phyloP scores from a whole-genome alignment of 2,113 vertebrate genomes.

The Xenopus laevis region DNA sequence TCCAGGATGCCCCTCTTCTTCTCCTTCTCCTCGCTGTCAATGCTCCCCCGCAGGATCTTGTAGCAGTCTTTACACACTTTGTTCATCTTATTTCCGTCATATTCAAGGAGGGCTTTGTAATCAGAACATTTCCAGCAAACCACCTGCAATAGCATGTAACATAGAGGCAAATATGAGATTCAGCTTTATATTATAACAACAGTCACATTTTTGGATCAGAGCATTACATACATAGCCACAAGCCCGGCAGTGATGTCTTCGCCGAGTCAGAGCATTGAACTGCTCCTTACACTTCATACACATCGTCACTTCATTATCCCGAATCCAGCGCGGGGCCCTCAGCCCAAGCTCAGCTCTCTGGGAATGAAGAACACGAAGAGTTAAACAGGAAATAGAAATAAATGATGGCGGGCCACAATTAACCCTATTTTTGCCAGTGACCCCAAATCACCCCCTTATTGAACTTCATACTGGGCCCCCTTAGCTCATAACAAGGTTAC shows the following conservation, averaged over 20 bases:
- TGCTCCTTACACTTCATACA: conserved; percentile 94
- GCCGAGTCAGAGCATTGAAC: conserved; percentile 87
- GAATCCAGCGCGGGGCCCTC: conserved; percentile 90
- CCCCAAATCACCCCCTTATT: too few relatives aligned
- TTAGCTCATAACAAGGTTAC: too few relatives aligned
- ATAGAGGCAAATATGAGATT: conserved; percentile 26
- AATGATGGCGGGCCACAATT: too few relatives aligned
- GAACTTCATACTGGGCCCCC: too few relatives aligned
- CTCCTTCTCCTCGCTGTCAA: conserved; percentile 77
- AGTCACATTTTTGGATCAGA: too few relatives aligned
- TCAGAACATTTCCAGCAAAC: conserved; percentile 98
- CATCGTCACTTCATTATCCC: conserved; percentile 97
- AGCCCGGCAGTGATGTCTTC: conserved; percentile 91
- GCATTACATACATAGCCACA: conserved; percentile 83
- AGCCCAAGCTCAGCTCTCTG: conserved; percentile 91
- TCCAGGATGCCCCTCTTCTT: conserved; percentile 90
- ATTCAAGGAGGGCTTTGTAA: conserved; percentile 85
- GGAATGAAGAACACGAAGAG: background rate
- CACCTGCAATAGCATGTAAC: conserved; percentile 66
- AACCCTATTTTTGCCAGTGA: too few relatives aligned
- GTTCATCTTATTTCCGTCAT: conserved; percentile 82
- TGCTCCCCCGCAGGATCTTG: conserved; percentile 71
- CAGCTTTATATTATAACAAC: too few relatives aligned
- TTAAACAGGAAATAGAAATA: background rate
- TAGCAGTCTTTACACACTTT: conserved; percentile 95